Conservation (phyloP, 2,797 vertebrate species). For the Trachurus trachurus region DNA sequence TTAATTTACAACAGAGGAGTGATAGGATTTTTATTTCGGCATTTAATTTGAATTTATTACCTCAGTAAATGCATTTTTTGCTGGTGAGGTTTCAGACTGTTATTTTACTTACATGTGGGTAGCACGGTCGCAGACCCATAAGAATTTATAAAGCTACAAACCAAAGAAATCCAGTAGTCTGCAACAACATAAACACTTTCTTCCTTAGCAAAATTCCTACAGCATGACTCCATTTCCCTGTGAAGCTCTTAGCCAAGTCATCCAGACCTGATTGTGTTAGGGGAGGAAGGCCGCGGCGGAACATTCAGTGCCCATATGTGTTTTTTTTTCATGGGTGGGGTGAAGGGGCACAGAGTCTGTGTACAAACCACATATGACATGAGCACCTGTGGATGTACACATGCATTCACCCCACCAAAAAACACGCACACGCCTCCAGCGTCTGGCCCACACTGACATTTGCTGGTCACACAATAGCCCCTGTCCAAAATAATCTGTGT, state of each 20-base stretch:
- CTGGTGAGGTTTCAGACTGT: background rate
- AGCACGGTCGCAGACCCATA: background rate
- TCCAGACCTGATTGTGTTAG: constrained; percentile 42
- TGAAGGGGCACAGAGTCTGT: constrained; percentile 18
- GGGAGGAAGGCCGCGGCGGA: constrained; percentile 47
- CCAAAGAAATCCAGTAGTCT: constrained; percentile 30
- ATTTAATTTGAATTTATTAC: background rate
- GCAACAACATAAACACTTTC: constrained; percentile 60
- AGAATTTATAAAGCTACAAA: constrained; percentile 24
- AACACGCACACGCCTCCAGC: constrained; percentile 27
- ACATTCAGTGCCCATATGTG: constrained; percentile 26
- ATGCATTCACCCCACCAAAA: constrained; percentile 18
- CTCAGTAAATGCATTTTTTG: background rate
- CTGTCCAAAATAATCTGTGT: constrained; percentile 80
- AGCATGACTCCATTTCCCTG: constrained; percentile 65
- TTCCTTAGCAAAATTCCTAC: constrained; percentile 68
- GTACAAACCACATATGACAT: constrained; percentile 28
- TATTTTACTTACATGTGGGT: background rate
- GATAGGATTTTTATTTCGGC: background rate
- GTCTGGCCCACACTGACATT: constrained; percentile 75
- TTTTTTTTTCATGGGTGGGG: constrained; percentile 12
- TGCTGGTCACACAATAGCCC: constrained; percentile 75
- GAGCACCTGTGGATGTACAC: constrained; percentile 19
- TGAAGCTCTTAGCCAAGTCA: constrained; percentile 21
- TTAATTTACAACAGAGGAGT: background rate